These are phyloP conservation scores for Scophthalmus maximus DNA, from an alignment of 2,113 vertebrate species.

Conservation along the genomic window DNA sequence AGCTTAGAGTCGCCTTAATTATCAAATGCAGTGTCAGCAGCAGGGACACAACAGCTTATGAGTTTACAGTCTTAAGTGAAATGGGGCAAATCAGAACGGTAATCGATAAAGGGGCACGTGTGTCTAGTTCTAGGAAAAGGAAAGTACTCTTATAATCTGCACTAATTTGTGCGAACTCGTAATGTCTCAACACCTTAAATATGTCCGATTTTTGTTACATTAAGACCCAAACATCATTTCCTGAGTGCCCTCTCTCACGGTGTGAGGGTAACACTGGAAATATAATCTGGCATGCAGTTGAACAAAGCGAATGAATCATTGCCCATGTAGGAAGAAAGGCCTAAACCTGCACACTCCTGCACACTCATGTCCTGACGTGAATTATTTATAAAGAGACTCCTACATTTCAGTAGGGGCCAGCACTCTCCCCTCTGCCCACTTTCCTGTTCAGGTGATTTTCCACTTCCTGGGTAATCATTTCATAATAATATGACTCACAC, in stretches of 20 bases:
- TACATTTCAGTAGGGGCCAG: constrained; percentile 19
- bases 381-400: constrained; percentile 57
- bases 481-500: background rate
- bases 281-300: background rate
- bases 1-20: background rate
- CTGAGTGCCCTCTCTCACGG: too few species aligned
- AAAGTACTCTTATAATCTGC: too few species aligned
- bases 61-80: too few species aligned
- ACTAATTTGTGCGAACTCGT: too few species aligned
- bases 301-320: constrained; percentile 55
- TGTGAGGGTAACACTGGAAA: constrained; percentile 1
- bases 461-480: constrained; percentile 49
- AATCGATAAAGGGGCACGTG: too few species aligned
- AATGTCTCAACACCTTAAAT: too few species aligned
- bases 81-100: too few species aligned
- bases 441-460: background rate
- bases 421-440: constrained; percentile 20
- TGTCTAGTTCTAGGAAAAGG: too few species aligned
- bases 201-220: too few species aligned
- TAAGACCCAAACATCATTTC: too few species aligned
- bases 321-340: constrained; percentile 38
- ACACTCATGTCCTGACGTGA: constrained; percentile 59
- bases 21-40: background rate
- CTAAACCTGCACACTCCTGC: constrained; percentile 50
- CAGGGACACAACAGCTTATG: background rate